Percentiles rank a stretch among this genome's conserved stretches.
Evolutionary conservation across 1,140 invertebrate species (phyloP).

Genomic region (Brachionus koreanus): DNA sequence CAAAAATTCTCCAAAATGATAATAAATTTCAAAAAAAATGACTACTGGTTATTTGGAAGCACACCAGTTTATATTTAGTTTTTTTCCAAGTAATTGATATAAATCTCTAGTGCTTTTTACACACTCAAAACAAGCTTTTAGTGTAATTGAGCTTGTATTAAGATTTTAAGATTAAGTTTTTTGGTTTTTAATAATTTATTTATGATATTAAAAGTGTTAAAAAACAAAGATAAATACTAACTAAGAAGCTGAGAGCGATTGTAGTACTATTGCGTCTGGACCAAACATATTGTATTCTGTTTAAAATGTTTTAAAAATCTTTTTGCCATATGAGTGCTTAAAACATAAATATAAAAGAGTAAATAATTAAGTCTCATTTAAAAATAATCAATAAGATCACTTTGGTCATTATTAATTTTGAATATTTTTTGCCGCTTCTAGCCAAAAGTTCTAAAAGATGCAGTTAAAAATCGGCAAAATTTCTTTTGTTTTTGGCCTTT

Average conservation of each 20-base stretch:
- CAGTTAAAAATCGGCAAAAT: not conserved
- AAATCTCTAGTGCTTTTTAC: not conserved
- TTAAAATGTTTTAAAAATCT: not conserved
- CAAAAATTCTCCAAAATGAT: too few relatives aligned
- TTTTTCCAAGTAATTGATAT: not conserved
- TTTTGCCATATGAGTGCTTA: not conserved
- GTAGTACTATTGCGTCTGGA: not conserved
- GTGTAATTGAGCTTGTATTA: not conserved
- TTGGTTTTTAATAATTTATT: not conserved
- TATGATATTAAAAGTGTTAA: not conserved
- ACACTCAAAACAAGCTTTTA: not conserved
- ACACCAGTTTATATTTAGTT: not conserved
- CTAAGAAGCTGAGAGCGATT: not conserved
- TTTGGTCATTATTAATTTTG: not conserved
- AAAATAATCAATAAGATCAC: not conserved
- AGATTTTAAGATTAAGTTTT: not conserved
- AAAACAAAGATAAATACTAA: not conserved
- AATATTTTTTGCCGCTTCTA: not conserved
- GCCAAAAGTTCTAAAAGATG: not conserved
- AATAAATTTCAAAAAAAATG: too few relatives aligned
- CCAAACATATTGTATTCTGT: not conserved
- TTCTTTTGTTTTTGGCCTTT: not conserved
- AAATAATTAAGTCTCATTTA: not conserved
- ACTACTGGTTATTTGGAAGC: too few relatives aligned
- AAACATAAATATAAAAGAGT: not conserved